A percentile compares a stretch with the other conserved stretches of the same genome.
Conservation (phyloP, 2,888 invertebrate genomes). For the Diaphora mendica region DNA sequence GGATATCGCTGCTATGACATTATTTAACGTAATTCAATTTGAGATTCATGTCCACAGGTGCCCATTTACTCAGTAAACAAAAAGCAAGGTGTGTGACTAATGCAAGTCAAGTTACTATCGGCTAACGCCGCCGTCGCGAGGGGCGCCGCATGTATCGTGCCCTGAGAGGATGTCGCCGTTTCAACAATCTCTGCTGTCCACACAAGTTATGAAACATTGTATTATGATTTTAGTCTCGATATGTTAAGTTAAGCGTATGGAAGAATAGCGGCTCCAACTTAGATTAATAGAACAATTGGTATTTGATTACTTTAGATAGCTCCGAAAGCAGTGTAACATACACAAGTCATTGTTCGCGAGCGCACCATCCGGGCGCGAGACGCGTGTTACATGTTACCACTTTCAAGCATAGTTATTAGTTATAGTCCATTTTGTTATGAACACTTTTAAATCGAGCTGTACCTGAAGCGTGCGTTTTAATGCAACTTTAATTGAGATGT, state of each 20-base stretch:
- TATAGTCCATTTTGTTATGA: background rate
- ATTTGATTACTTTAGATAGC: background rate
- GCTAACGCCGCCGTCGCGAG: background rate
- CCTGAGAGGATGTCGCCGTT: background rate
- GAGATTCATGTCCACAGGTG: background rate
- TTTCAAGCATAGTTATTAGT: background rate
- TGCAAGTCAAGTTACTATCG: background rate
- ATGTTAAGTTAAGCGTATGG: background rate
- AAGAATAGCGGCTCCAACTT: background rate
- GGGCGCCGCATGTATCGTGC: background rate
- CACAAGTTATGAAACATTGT: background rate
- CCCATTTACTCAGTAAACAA: background rate
- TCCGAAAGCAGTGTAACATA: background rate
- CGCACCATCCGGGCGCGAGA: background rate
- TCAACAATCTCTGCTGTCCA: background rate
- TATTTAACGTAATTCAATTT: background rate
- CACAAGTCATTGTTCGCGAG: background rate
- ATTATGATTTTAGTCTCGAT: background rate
- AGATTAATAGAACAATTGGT: background rate
- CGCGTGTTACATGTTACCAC: background rate
- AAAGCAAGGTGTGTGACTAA: background rate
- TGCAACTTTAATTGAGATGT: background rate
- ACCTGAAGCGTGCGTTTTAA: background rate
- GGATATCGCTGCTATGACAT: background rate
- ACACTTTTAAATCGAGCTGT: background rate